Evolutionary conservation across 2,797 vertebrate species (phyloP).

Genomic region (Takifugu ocellatus): DNA sequence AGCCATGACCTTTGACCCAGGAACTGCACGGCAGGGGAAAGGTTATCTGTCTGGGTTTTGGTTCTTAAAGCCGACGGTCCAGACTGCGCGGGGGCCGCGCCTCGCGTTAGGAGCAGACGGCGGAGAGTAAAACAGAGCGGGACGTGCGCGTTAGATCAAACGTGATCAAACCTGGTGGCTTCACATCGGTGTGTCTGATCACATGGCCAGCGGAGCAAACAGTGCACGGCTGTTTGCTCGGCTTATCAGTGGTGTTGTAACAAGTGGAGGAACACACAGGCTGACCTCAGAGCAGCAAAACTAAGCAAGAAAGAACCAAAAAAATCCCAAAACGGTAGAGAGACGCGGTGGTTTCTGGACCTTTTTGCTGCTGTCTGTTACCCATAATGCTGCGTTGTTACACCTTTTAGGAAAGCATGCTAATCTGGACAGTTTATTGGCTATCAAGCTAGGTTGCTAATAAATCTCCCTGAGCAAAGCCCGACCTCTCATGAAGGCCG

Average conservation of each 20-base stretch:
- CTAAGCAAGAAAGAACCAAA: slow-evolving; percentile 21
- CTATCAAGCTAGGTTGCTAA: slow-evolving; percentile 31
- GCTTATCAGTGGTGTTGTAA: slow-evolving; percentile 77
- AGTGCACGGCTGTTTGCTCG: slow-evolving; percentile 66
- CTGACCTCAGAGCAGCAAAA: slow-evolving; percentile 47
- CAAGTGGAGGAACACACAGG: slow-evolving; percentile 62
- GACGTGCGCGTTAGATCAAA: too few species aligned
- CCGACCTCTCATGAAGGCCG: slow-evolving; percentile 53
- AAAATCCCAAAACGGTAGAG: neutral
- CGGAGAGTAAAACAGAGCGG: too few species aligned
- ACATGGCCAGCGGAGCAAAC: slow-evolving; percentile 67
- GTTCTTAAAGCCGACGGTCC: slow-evolving; percentile 36
- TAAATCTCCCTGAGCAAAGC: slow-evolving; percentile 43
- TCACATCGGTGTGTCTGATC: slow-evolving; percentile 56
- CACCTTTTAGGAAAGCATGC: slow-evolving; percentile 5
- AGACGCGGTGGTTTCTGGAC: slow-evolving; percentile 1
- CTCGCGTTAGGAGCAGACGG: neutral
- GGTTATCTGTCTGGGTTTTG: slow-evolving; percentile 55
- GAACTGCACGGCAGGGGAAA: slow-evolving; percentile 50
- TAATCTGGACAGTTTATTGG: slow-evolving; percentile 26
- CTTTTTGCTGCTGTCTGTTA: slow-evolving; percentile 7
- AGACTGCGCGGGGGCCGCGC: slow-evolving; percentile 13
- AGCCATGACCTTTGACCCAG: slow-evolving; percentile 65
- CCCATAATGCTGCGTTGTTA: slow-evolving; percentile 3
- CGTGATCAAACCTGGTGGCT: neutral